Evolutionary conservation across 2,113 vertebrate genomes (phyloP), one percentile per base, ranked within the genome.

Genomic region (Aegotheles bennettii): DNA sequence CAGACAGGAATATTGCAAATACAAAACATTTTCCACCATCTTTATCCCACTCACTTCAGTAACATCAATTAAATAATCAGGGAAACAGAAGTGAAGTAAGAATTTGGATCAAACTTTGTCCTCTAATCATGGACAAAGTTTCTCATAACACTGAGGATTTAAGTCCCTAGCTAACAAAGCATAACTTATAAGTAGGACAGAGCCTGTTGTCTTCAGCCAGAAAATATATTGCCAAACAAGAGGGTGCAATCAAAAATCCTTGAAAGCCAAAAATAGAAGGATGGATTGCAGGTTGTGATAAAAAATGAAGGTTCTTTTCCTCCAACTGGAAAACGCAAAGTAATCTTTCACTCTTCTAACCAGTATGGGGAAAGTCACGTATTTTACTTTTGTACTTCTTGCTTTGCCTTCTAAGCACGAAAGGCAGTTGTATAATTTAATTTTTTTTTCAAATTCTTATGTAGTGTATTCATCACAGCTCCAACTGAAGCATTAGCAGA

Each of bases 261-360:
- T 35, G 53, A 24, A 86, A 54, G 25, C 13, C 59, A 79, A 45
- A 77, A 83, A 86, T 19, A 83, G 76, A 94, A 84, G 57, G 28
- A 76, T 56, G 71, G 33, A 51, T 15, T 78, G 48, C 42, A 78
- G 51, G 63, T 18, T 82, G 54, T 54, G 64, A 64, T 45, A 40
- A 73, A 60, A 84, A 71, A 91, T 29, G 11, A 87, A 70, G 61
- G 47, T 59, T 83, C 54, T 26, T 28, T 87, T 95, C 56, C 73
- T 94, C 81, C 54, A 69, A 25, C 42, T 65, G 64, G 65, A 67
- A 87, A 90, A 93, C 47, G 68, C 0, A 0, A 85, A 73, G 42
- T 25, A 59, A 60, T 47, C 50, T 76, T 83, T 45, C 57, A 36
- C n/a, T 87, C 48, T 63, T 60, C 61, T 78, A 73, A 69, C 2